Conservation (phyloP, 1,140 invertebrate genomes). For the Akabosia matsudoensis region DNA sequence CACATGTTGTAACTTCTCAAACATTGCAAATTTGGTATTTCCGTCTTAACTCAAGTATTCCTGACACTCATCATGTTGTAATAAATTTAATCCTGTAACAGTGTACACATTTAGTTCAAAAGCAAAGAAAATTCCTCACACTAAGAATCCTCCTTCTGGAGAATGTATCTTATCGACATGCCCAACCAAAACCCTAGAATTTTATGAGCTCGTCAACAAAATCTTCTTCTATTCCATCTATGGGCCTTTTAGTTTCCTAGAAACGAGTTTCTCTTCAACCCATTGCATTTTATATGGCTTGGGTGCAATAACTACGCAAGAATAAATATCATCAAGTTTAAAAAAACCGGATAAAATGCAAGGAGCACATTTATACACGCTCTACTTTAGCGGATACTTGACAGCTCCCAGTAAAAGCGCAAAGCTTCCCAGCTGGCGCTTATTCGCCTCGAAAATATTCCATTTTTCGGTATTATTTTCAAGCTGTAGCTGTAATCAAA, state of each 20-base stretch:
- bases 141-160: not conserved
- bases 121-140: too few relatives aligned
- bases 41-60: not conserved
- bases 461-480: too few relatives aligned
- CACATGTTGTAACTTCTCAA: not conserved
- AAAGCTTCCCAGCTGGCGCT: too few relatives aligned
- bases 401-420: too few relatives aligned
- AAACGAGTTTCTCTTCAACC: not conserved
- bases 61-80: not conserved
- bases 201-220: not conserved
- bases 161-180: conserved; percentile 6
- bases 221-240: not conserved
- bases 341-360: too few relatives aligned
- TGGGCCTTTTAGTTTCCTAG: not conserved
- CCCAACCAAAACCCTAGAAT: not conserved
- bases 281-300: not conserved
- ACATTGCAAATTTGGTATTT: not conserved
- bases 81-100: not conserved
- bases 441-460: too few relatives aligned
- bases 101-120: too few relatives aligned
- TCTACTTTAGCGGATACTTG: too few relatives aligned
- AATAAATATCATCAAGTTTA: too few relatives aligned
- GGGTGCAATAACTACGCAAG: too few relatives aligned
- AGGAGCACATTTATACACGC: too few relatives aligned
- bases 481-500: too few relatives aligned